phyloP scores from a whole-genome alignment of 2,113 vertebrate genomes.

The Callipepla californica region DNA sequence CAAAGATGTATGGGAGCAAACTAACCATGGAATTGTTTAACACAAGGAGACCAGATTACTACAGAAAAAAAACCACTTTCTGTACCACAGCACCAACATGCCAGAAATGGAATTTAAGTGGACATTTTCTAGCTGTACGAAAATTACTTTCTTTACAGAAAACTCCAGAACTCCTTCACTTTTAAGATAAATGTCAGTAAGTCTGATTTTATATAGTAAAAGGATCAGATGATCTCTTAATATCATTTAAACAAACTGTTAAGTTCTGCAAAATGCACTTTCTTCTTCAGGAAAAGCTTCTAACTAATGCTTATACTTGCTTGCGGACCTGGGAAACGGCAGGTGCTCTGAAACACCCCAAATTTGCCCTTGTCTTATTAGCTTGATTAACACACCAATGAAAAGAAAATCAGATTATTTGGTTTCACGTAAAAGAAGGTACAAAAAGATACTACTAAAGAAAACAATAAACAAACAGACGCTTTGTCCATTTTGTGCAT shows the following conservation, averaged over 20 bases:
- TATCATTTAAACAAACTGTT: neutral
- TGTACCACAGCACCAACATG: neutral
- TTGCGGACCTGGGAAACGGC: neutral
- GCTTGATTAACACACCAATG: too few species aligned
- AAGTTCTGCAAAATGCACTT: neutral
- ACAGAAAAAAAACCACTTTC: neutral
- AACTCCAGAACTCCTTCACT: neutral
- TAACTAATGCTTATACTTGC: neutral
- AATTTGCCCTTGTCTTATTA: neutral
- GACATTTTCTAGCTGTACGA: neutral
- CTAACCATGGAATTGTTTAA: neutral
- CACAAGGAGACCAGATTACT: conserved; percentile 50
- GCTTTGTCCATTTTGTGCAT: neutral
- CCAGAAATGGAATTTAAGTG: neutral
- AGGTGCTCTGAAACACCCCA: neutral
- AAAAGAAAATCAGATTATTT: neutral
- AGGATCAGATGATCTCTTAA: neutral
- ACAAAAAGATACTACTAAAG: neutral
- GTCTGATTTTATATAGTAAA: neutral
- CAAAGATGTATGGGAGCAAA: conserved; percentile 74
- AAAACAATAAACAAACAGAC: neutral
- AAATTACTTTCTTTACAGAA: neutral
- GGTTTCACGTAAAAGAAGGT: neutral
- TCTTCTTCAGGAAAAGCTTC: neutral
- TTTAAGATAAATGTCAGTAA: neutral